Base-by-base conservation (phyloP, 2,888 invertebrate genomes). In the Pollenia labialis region DNA sequence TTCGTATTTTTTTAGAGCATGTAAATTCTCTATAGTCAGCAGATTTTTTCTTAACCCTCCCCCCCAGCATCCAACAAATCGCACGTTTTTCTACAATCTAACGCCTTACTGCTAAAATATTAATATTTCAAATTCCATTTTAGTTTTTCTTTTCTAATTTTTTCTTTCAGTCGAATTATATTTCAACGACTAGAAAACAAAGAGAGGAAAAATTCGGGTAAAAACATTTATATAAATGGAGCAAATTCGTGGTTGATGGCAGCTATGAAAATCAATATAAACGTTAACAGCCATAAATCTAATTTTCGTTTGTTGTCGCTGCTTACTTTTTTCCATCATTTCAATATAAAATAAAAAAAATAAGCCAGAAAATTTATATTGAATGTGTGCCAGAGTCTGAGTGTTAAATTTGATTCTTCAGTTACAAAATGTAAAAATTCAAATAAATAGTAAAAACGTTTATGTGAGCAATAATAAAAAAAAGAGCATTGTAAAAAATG, bases 241-340 rank as follows among this genome's bases (percentile, higher is more conserved):
- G 66, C 52, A 77, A 72, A 82, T 68, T 83, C 87, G 76, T 84
- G 84, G 84, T 77, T 81, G 77, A 74, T 84, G 74, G 77, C 79
- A 85, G 86, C 86, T 86, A 87, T 87, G 72, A 85, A 88, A 89
- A 89, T 89, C 89, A 88, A 89, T 89, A 89, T 81, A 85, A 88
- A 87, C 85, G 81, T 81, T 82, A 71, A 68, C 81, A 81, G 77
- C 72, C 84, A 87, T 87, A 87, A 87, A 87, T 87, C 82, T 80
- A 85, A 82, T 85, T 87, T 85, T 87, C 77, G 71, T 79, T 82
- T 81, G 71, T 76, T 69, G 76, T 77, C 68, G 79, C 54, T 84
- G 81, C 72, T 71, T 46, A 71, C 68, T 76, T 66, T 68, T 54
- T 76, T 56, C 42, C 9, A 23, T 32, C 8, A 58, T 60, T 74